Percentiles rank a stretch among this genome's conserved stretches.
Evolutionary conservation across 2,797 vertebrate species (phyloP).

Genomic region (Periophthalmus magnuspinnatus): DNA sequence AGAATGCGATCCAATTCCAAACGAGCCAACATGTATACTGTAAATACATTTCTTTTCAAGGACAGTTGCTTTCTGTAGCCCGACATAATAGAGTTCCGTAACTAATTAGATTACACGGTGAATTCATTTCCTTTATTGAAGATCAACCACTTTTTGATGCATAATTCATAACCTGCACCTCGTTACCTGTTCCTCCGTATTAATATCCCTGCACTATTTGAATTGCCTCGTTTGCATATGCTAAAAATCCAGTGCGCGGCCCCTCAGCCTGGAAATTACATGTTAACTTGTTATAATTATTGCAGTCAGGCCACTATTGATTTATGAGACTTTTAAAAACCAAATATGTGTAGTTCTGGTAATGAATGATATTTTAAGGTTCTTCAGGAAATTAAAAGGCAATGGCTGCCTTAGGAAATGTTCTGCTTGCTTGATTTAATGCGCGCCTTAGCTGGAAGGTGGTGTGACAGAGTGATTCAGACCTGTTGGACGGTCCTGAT

Average conservation of each 20-base stretch:
- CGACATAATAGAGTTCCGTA: constrained; percentile 99
- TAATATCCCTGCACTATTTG: constrained; percentile 99
- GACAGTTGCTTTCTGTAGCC: constrained; percentile 99
- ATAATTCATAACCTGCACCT: constrained; percentile 99
- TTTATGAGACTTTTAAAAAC: constrained; percentile 99
- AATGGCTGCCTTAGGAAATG: constrained; percentile 99
- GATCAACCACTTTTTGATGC: constrained; percentile 99
- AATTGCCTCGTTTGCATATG: constrained; percentile 99
- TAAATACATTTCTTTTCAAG: constrained; percentile 99
- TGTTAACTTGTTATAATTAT: constrained; percentile 99
- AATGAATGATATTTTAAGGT: constrained; percentile 99
- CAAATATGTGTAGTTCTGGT: constrained; percentile 99
- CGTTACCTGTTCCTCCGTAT: constrained; percentile 99
- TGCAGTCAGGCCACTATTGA: constrained; percentile 99
- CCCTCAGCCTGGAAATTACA: constrained; percentile 99
- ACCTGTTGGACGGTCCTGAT: constrained; percentile 99
- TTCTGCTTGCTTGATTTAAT: constrained; percentile 99
- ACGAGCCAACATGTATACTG: constrained; percentile 93
- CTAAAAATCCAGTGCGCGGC: constrained; percentile 94
- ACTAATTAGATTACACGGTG: constrained; percentile 99
- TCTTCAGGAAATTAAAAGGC: constrained; percentile 99
- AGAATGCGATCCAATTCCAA: constrained; percentile 93
- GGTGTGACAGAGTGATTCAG: constrained; percentile 99
- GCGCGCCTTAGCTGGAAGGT: constrained; percentile 98
- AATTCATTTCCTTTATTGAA: constrained; percentile 99